A percentile compares a stretch with the other conserved stretches of the same genome.
Evolutionary conservation across 2,797 vertebrate genomes (phyloP).

Genomic region (Cyprinodon diabolis): DNA sequence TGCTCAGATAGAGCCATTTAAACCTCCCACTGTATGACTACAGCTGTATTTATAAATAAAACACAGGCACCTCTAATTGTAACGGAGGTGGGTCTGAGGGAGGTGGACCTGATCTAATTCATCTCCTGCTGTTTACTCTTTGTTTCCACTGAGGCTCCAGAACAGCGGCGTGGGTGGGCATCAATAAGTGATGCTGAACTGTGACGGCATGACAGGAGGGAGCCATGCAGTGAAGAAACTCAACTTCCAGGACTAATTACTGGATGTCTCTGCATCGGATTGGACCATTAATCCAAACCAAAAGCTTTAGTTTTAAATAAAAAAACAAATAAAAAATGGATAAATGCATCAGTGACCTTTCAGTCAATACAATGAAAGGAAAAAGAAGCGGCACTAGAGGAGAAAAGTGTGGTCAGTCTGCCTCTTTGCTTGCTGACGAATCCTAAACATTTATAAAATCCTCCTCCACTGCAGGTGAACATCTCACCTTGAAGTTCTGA

Average conservation of each 20-base stretch:
- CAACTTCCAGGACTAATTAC: conserved; percentile 1
- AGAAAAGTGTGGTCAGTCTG: no score
- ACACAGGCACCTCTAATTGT: not conserved
- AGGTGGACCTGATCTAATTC: conserved; percentile 18
- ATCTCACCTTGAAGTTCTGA: no score
- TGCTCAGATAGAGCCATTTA: not conserved
- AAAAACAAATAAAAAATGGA: no score
- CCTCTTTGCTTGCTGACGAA: no score
- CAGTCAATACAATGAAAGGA: not conserved
- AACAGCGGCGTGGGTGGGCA: conserved; percentile 3
- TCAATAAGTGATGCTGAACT: conserved; percentile 23
- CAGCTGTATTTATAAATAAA: not conserved
- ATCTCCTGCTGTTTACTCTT: conserved; percentile 12
- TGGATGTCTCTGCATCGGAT: not conserved
- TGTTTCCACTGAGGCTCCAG: conserved; percentile 11
- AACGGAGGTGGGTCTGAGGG: not conserved
- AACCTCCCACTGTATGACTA: not conserved
- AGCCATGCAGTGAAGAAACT: not conserved
- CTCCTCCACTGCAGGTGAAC: no score
- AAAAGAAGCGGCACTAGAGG: not conserved
- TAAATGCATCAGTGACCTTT: not conserved
- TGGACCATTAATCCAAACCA: not conserved
- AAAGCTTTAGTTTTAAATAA: not conserved
- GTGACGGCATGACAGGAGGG: not conserved
- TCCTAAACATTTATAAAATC: no score